These are phyloP conservation scores for Pterostichus niger DNA, from an alignment of 2,888 invertebrate species.

Conservation along the genomic window DNA sequence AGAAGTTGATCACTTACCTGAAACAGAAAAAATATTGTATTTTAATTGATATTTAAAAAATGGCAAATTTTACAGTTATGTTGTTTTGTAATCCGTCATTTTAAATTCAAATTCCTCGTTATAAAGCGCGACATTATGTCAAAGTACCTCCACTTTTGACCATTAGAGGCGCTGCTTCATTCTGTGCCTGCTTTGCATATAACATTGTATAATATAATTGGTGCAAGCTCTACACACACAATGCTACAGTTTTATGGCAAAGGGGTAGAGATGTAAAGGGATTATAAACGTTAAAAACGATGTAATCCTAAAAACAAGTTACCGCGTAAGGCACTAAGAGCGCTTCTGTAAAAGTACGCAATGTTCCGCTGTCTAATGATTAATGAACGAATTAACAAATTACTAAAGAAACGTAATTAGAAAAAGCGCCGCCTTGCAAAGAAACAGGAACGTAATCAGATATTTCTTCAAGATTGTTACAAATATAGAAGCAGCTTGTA, in stretches of 20 bases:
- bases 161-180: neutral
- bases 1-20: slow-evolving; percentile 1
- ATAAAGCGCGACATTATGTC: neutral
- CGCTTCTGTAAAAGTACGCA: neutral
- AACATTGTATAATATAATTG: slow-evolving; percentile 1
- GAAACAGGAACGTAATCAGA: neutral
- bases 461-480: neutral
- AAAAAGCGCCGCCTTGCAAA: slow-evolving; percentile 13
- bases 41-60: neutral
- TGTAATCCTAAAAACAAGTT: slow-evolving; percentile 28
- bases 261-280: neutral
- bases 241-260: neutral
- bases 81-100: no score
- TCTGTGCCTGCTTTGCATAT: neutral
- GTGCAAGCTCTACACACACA: neutral
- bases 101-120: no score
- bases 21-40: neutral
- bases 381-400: slow-evolving; percentile 52
- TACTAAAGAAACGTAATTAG: slow-evolving; percentile 35
- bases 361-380: neutral
- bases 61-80: neutral
- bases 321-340: neutral
- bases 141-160: neutral
- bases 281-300: slow-evolving; percentile 31
- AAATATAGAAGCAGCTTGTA: no score